These are phyloP conservation scores for Saccopteryx bilineata DNA, from an alignment of 2,113 vertebrate species.

Conservation along the genomic window DNA sequence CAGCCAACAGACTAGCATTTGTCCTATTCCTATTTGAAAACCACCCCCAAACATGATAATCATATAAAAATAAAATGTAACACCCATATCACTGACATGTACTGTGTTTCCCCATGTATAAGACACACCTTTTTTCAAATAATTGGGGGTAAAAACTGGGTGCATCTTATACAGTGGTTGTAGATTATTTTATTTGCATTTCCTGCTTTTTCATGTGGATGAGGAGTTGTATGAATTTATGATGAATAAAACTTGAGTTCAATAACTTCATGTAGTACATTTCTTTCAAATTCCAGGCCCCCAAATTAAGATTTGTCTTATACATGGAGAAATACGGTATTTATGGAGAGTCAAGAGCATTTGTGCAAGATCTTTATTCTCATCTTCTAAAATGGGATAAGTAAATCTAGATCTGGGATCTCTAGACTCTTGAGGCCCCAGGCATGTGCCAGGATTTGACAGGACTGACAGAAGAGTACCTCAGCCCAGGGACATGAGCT, in stretches of 20 bases:
- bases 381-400: neutral
- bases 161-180: too few species aligned
- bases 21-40: neutral
- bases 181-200: too few species aligned
- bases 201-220: too few species aligned
- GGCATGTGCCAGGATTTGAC: neutral
- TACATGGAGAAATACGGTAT: neutral
- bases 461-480: neutral
- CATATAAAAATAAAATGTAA: conserved; percentile 5
- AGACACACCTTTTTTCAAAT: too few species aligned
- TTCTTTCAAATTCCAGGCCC: too few species aligned
- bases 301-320: too few species aligned
- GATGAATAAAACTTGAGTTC: too few species aligned
- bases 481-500: neutral
- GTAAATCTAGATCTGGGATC: neutral
- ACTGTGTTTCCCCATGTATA: too few species aligned
- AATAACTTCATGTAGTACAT: too few species aligned
- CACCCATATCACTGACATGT: neutral
- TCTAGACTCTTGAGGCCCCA: neutral
- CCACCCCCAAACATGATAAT: neutral
- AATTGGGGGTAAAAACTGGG: too few species aligned
- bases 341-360: neutral
- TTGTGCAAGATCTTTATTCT: neutral
- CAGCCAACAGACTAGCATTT: neutral
- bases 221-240: too few species aligned